Base-by-base conservation (phyloP, 2,113 vertebrate genomes). In the Syrrhaptes paradoxus region DNA sequence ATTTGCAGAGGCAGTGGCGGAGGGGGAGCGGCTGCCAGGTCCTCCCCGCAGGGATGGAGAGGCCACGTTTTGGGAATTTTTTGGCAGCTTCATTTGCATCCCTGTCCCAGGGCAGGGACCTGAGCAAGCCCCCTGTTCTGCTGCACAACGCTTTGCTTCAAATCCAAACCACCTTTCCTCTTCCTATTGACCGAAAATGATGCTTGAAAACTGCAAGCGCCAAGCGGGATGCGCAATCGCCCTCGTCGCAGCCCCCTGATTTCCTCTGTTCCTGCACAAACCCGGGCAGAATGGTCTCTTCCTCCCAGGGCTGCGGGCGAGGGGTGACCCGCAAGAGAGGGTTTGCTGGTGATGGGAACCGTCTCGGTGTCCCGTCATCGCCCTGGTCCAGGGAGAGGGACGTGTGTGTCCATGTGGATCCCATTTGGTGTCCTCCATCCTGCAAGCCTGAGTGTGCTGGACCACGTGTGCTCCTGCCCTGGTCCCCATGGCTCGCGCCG, bases 401-500 rank as follows among this genome's bases (percentile, higher is more conserved):
- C 5, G 3, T 61, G 48, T 55, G 43, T 70, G 77, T 58, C 24
- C 45, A 1, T 48, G 67, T 73, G 92, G 63, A 85, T 96, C 61
- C 87, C 80, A 61, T 87, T n/a, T 62, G 67, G 54, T 68, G 85
- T 74, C 43, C 76, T 62, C 20, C 59, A 58, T 61, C 85, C 86
- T 73, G 58, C 0, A 3, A 83, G 34, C 70, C 2, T 5, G 55
- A 75, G 62, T 4, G 1, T 70, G 28, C 63, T 57, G 76, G 49
- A 49, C 73, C 26, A 49, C 0, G 9, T 66, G 65, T 62, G 61
- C 55, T 79, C 48, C 79, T 85, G 67, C 34, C 48, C 48, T 62
- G 2, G 1, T 79, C 67, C 58, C 31, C 2, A 6, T 0, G 3
- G 36, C 45, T 78, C 4, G 1, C 3, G 1, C 36, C 1, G 1